These are phyloP conservation scores for Crocidura indochinensis DNA, from an alignment of 2,797 vertebrate species.

Conservation along the genomic window DNA sequence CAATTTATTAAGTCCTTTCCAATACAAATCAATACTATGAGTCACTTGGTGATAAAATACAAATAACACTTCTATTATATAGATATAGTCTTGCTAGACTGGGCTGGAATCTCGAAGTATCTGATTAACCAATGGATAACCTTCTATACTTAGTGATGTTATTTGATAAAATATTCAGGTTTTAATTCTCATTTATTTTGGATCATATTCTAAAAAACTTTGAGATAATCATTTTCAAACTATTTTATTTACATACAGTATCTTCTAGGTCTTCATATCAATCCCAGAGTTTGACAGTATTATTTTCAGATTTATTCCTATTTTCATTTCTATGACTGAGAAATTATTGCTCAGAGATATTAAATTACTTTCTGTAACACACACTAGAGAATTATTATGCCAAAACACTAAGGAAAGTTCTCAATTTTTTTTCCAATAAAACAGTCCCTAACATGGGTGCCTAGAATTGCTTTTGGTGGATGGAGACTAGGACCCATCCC, in stretches of 20 bases:
- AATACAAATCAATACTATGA: neutral
- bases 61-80: neutral
- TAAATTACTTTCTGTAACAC: neutral
- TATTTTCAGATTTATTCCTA: neutral
- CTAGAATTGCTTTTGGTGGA: neutral
- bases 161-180: neutral
- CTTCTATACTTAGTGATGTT: neutral
- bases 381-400: neutral
- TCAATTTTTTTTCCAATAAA: neutral
- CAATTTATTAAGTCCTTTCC: neutral
- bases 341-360: neutral
- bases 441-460: neutral
- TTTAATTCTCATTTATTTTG: neutral
- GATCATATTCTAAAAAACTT: neutral
- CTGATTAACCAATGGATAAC: neutral
- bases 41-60: neutral
- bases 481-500: neutral
- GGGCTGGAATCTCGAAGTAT: neutral
- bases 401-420: neutral
- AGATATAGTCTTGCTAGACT: constrained; percentile 1
- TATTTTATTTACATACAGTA: neutral
- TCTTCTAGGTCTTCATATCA: neutral
- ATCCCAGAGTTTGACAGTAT: neutral
- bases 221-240: constrained; percentile 42
- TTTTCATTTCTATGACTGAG: neutral